These are phyloP conservation scores for Monoplex corrugatus DNA, from an alignment of 2,888 invertebrate species.

Conservation along the genomic window DNA sequence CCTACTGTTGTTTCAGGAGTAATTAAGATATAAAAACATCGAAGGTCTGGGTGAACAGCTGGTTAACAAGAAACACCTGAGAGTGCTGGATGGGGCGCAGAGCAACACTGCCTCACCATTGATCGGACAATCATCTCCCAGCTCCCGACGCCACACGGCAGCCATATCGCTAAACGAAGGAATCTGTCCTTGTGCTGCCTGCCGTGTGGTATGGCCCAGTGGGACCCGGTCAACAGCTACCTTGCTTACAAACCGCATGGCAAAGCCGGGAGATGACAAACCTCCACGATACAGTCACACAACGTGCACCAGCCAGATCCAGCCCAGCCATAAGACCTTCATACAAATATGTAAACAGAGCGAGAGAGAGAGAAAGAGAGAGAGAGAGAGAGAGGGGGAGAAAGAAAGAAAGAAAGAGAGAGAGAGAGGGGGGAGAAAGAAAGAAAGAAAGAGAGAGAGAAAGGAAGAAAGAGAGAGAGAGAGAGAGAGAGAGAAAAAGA, in stretches of 20 bases:
- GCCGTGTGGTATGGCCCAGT: neutral
- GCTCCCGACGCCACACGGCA: no score
- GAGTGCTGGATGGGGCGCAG: no score
- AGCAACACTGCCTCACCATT: no score
- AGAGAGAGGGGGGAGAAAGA: neutral
- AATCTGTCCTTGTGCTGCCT: no score
- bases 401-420: neutral
- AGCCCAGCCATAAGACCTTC: neutral
- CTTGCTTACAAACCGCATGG: neutral
- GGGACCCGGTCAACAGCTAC: neutral
- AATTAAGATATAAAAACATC: no score
- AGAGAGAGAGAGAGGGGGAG: neutral
- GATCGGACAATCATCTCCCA: no score
- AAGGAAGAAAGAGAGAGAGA: neutral
- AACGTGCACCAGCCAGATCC: neutral
- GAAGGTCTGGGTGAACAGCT: no score
- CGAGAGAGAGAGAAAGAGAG: no score
- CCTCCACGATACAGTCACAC: neutral
- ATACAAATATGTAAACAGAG: neutral
- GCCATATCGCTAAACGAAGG: no score
- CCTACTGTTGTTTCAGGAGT: no score
- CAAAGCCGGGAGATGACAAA: neutral
- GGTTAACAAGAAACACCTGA: no score
- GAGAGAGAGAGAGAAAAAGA: neutral
- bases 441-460: neutral